phyloP scores from a whole-genome alignment of 2,888 invertebrate genomes.

The Falcaria lacertinaria region DNA sequence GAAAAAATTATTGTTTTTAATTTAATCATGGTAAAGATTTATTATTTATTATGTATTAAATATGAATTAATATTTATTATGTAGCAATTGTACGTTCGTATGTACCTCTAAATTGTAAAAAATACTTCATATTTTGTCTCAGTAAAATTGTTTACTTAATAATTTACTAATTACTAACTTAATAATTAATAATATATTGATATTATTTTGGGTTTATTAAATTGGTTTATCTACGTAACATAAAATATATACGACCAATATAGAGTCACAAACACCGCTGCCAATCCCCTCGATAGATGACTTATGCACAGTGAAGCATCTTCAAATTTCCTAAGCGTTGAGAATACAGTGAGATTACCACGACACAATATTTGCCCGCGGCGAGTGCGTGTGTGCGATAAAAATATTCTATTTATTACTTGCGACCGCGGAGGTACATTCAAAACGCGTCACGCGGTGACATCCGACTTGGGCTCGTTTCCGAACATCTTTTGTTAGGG shows the following conservation, averaged over 20 bases:
- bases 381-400: constrained; percentile 69
- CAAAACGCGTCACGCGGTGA: constrained; percentile 71
- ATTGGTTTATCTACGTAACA: too few species aligned
- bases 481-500: constrained; percentile 39
- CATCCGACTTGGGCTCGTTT: constrained; percentile 61
- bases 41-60: too few species aligned
- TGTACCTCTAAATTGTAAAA: too few species aligned
- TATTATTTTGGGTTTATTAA: too few species aligned
- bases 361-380: constrained; percentile 60
- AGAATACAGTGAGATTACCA: constrained; percentile 8
- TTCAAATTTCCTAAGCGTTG: constrained; percentile 18
- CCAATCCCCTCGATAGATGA: constrained; percentile 15
- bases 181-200: too few species aligned
- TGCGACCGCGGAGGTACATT: constrained; percentile 52
- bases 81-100: too few species aligned
- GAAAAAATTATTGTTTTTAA: too few species aligned
- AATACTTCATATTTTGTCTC: too few species aligned
- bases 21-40: too few species aligned
- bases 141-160: too few species aligned
- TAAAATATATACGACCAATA: background rate
- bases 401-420: constrained; percentile 78
- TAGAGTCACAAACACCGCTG: background rate
- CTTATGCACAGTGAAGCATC: constrained; percentile 17
- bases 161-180: too few species aligned
- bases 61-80: too few species aligned